These are phyloP conservation scores for Encarsia formosa DNA, from an alignment of 2,888 invertebrate species.

Conservation along the genomic window DNA sequence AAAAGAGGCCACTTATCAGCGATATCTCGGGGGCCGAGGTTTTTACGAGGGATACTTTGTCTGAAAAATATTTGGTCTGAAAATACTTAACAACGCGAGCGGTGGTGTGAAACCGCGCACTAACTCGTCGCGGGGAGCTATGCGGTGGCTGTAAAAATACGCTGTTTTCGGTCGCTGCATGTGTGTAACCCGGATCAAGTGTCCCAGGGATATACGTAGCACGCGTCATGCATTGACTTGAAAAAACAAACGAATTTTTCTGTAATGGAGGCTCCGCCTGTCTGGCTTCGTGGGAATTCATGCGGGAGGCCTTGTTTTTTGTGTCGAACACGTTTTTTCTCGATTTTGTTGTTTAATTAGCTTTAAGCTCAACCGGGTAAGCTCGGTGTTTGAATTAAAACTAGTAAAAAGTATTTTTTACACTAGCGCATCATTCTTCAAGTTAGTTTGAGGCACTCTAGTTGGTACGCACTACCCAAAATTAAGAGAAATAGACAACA, in stretches of 20 bases:
- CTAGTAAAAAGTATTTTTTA: too few relatives aligned
- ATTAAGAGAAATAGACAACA: too few relatives aligned
- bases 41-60: slow-evolving; percentile 29
- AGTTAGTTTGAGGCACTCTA: too few relatives aligned
- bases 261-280: too few relatives aligned
- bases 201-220: slow-evolving; percentile 1
- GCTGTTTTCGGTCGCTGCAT: neutral
- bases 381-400: too few relatives aligned
- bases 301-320: too few relatives aligned
- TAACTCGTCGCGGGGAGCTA: neutral
- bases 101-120: neutral
- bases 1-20: slow-evolving; percentile 29
- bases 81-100: slow-evolving; percentile 21
- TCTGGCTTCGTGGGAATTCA: too few relatives aligned
- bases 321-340: too few relatives aligned
- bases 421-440: too few relatives aligned
- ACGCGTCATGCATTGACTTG: neutral
- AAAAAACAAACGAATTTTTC: slow-evolving; percentile 13
- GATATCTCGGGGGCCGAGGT: slow-evolving; percentile 26
- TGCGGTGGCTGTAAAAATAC: slow-evolving; percentile 17
- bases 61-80: slow-evolving; percentile 27
- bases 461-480: too few relatives aligned
- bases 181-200: slow-evolving; percentile 18
- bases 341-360: too few relatives aligned
- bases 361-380: too few relatives aligned